Evolutionary conservation across 2,888 invertebrate species (phyloP).

Genomic region (Mactromeris polynyma): DNA sequence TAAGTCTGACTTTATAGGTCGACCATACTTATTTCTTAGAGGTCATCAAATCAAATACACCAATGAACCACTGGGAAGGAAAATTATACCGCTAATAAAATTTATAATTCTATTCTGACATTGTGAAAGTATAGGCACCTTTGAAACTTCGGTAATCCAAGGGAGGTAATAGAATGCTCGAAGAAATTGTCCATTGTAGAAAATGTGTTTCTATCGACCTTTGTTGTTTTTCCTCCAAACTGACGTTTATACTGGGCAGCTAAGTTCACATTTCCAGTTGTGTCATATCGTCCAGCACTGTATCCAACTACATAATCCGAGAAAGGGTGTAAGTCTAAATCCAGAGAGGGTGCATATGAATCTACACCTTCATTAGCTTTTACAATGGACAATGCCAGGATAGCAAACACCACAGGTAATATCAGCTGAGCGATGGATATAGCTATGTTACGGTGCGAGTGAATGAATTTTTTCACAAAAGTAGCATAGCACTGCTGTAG

Average conservation of each 20-base stretch:
- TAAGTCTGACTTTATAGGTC: no score
- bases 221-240: slow-evolving; percentile 22
- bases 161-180: no score
- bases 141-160: slow-evolving; percentile 74
- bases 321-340: slow-evolving; percentile 88
- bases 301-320: slow-evolving; percentile 61
- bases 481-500: slow-evolving; percentile 90
- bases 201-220: slow-evolving; percentile 43
- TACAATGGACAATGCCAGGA: slow-evolving; percentile 90
- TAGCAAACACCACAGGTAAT: slow-evolving; percentile 91
- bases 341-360: slow-evolving; percentile 89
- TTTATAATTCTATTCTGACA: slow-evolving; percentile 30
- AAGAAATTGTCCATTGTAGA: slow-evolving; percentile 66
- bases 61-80: no score
- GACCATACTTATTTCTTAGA: no score
- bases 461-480: slow-evolving; percentile 90
- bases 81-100: no score
- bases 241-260: slow-evolving; percentile 49
- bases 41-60: no score
- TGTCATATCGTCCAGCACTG: slow-evolving; percentile 48
- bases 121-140: slow-evolving; percentile 83
- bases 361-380: slow-evolving; percentile 87
- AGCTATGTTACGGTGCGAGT: slow-evolving; percentile 90
- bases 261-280: neutral
- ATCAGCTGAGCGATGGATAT: slow-evolving; percentile 88